Evolutionary conservation across 2,888 invertebrate genomes (phyloP), one percentile per base, ranked within the genome.

Genomic region (Cheilosia vernalis): DNA sequence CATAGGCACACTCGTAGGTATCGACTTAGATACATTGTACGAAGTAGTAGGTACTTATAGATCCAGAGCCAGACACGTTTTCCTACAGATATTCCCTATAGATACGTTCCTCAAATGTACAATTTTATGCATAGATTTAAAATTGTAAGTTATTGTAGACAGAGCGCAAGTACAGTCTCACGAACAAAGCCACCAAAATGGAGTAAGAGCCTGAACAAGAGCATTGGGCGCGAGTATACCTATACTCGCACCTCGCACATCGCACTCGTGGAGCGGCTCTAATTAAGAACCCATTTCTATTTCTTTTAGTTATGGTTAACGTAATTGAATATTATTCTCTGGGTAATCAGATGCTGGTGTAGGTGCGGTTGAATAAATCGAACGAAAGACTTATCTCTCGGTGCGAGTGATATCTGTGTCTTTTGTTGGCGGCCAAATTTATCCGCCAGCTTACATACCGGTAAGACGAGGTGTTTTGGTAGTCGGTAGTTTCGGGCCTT

Each of bases 121-220:
- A 82, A 83, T 82, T 61, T 64, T 82, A 78, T 82, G 77, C 82
- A 82, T 78, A 66, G 72, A 82, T 78, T 82, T 82, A 21, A 77
- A 82, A 78, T 72, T 79, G 51, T 73, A 78, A 83, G 78, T 13
- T 70, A 70, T 69, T 51, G 33, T 42, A 42, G 67, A 64, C 17
- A 61, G 63, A 33, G 17, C 24, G 56, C 64, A 56, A 72, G 82
- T 82, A 82, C 82, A 77, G 77, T 82, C 82, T 44, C 61, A 72
- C 70, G 30, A 77, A 64, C 64, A 77, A 66, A 60, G 70, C 82
- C 47, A 61, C 64, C 56, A 67, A 73, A 80, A 64, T 66, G 49
- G 56, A 69, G 51, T 69, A 77, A 47, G 51, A 44, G 6, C 17
- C 17, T 19, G 47, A 24, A 4, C 13, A 15, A 53, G 9, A 66